Evolutionary conservation across 2,113 vertebrate genomes (phyloP).

Genomic region (Cheilinus undulatus): DNA sequence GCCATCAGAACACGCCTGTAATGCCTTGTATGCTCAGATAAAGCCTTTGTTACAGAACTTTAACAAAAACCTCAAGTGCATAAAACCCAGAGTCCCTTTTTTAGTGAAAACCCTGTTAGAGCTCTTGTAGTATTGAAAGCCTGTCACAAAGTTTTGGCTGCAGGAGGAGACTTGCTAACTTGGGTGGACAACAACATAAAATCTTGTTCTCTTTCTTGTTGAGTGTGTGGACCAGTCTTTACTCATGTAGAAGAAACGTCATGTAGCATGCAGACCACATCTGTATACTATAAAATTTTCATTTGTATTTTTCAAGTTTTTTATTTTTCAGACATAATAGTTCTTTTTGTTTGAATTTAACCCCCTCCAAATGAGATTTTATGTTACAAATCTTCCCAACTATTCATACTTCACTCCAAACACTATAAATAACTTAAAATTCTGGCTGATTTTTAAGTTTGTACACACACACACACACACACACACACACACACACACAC

Average conservation of each 20-base stretch:
- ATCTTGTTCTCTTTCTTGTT: not conserved
- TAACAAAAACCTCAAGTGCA: not conserved
- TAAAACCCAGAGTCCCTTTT: not conserved
- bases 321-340: not conserved
- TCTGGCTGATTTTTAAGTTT: not conserved
- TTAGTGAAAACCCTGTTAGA: not conserved
- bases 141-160: not conserved
- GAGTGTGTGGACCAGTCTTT: too few relatives aligned
- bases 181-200: not conserved
- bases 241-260: not conserved
- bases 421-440: not conserved
- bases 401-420: not conserved
- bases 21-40: not conserved
- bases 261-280: not conserved
- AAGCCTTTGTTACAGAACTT: not conserved
- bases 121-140: not conserved
- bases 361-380: not conserved
- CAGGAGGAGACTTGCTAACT: not conserved
- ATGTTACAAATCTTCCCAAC: not conserved
- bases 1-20: too few relatives aligned
- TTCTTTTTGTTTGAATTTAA: not conserved
- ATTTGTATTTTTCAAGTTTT: not conserved
- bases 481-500: too few relatives aligned
- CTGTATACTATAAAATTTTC: not conserved
- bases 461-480: too few relatives aligned